phyloP scores from a whole-genome alignment of 2,797 vertebrate genomes.

The Hyperoplus immaculatus region DNA sequence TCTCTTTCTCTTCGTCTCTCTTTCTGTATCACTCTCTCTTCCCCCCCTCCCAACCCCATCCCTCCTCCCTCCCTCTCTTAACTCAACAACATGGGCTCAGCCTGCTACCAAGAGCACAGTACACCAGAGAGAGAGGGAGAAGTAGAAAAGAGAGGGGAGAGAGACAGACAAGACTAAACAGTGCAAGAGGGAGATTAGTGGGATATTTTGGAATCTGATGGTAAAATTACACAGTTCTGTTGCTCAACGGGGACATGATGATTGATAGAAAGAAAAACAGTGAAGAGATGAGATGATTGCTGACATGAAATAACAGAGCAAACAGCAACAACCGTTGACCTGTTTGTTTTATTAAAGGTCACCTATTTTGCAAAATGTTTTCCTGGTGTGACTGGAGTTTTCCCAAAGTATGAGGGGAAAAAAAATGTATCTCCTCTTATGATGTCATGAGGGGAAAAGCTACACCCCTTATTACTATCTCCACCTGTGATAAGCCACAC shows the following conservation, averaged over 20 bases:
- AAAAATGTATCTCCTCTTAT: too few relatives aligned
- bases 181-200: constrained; percentile 41
- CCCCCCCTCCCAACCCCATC: constrained; percentile 36
- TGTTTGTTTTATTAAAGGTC: background rate
- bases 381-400: background rate
- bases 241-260: constrained; percentile 12
- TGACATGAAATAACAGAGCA: constrained; percentile 17
- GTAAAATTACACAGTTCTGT: constrained; percentile 41
- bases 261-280: constrained; percentile 7
- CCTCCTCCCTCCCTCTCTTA: constrained; percentile 50
- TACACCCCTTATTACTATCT: too few relatives aligned
- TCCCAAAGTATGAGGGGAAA: too few relatives aligned
- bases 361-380: background rate
- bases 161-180: constrained; percentile 26
- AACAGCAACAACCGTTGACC: constrained; percentile 16
- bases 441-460: too few relatives aligned
- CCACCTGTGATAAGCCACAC: too few relatives aligned
- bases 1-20: constrained; percentile 48
- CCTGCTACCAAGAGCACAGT: constrained; percentile 61
- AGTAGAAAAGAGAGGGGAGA: background rate
- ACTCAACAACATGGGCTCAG: constrained; percentile 69
- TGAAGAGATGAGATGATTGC: constrained; percentile 9
- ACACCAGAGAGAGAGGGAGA: constrained; percentile 42
- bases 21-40: constrained; percentile 27
- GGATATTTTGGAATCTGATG: constrained; percentile 33